Percentiles rank a stretch among this genome's conserved stretches.
These are phyloP conservation scores for Tupaia tana DNA, from an alignment of 2,113 vertebrate species.

Conservation along the genomic window DNA sequence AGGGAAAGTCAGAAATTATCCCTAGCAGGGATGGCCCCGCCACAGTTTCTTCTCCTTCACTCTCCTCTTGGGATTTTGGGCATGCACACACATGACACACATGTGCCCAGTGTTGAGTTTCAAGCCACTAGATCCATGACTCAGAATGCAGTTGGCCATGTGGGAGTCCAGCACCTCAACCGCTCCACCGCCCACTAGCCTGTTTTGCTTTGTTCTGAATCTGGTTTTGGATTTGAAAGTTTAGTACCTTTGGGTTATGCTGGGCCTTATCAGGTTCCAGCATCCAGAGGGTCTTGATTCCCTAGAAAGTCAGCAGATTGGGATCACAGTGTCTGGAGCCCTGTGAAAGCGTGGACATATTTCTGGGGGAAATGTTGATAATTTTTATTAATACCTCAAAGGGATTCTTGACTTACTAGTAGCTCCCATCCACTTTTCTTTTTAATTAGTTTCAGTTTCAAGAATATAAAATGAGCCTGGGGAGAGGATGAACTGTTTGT, in stretches of 20 bases:
- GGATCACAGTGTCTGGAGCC: background rate
- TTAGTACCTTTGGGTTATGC: background rate
- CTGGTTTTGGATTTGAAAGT: background rate
- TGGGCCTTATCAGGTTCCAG: background rate
- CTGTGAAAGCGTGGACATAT: background rate
- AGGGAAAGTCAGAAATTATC: no score
- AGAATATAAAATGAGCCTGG: background rate
- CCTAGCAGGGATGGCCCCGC: no score
- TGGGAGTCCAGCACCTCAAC: no score
- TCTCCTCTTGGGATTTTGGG: no score
- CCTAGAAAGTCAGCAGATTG: background rate
- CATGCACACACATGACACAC: no score
- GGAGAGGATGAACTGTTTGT: background rate
- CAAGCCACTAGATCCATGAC: no score
- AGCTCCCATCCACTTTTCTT: background rate
- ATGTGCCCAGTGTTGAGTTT: no score
- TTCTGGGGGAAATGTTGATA: background rate
- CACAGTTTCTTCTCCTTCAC: no score
- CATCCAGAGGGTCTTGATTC: background rate
- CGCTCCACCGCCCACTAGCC: no score
- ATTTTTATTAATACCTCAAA: background rate
- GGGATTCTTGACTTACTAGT: no score
- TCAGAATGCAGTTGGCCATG: no score
- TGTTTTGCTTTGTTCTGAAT: background rate
- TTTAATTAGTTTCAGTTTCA: background rate